Evolutionary conservation across 2,113 vertebrate genomes (phyloP).

Genomic region (Prinia subflava): DNA sequence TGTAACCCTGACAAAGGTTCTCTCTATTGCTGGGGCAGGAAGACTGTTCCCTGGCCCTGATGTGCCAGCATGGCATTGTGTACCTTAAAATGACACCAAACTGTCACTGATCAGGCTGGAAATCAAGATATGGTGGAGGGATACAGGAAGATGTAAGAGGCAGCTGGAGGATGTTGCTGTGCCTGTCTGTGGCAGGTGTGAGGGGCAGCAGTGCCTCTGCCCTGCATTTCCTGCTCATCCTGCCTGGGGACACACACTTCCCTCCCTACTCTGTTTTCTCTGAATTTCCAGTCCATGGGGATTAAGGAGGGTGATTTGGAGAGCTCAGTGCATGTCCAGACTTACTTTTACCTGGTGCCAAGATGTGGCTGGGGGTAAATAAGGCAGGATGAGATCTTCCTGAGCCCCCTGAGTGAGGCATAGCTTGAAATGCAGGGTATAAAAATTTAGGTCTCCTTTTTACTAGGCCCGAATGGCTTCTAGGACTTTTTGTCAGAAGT

Average conservation of each 20-base stretch:
- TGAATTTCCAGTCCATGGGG: neutral
- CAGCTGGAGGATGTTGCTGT: neutral
- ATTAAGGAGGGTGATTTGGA: neutral
- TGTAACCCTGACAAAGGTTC: neutral
- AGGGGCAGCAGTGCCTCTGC: neutral
- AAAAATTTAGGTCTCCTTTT: neutral
- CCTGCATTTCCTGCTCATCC: neutral
- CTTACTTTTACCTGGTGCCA: neutral
- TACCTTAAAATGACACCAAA: neutral
- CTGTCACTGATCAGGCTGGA: neutral
- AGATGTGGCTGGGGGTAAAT: neutral
- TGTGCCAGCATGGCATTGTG: neutral
- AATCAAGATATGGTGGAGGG: neutral
- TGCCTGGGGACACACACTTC: rapidly evolving
- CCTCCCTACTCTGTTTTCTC: neutral
- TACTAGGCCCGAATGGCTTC: rapidly evolving
- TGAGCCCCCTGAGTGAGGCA: neutral
- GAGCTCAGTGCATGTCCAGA: neutral
- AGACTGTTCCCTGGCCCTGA: neutral
- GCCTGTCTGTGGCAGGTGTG: neutral
- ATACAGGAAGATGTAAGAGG: neutral
- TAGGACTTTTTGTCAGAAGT: neutral
- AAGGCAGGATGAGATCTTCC: neutral
- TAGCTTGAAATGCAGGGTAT: neutral
- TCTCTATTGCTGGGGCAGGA: neutral